Conservation (phyloP, 1,140 invertebrate genomes). For the Drosophila setifemur region DNA sequence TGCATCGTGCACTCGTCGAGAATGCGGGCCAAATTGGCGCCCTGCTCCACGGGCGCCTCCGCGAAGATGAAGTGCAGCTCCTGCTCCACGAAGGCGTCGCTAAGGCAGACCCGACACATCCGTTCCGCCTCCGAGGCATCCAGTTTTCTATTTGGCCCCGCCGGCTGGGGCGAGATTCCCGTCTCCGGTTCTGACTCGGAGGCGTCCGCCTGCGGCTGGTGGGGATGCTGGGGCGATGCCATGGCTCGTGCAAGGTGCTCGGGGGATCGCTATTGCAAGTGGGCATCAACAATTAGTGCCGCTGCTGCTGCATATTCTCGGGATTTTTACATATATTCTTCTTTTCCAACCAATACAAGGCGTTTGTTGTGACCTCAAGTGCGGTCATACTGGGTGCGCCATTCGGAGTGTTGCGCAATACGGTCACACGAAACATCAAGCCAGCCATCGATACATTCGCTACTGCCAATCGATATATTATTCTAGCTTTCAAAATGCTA, state of each 20-base stretch:
- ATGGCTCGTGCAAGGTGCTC: conserved; percentile 12
- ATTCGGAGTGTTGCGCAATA: neutral
- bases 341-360: conserved; percentile 19
- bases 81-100: conserved; percentile 36
- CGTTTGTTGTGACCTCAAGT: conserved; percentile 15
- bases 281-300: conserved; percentile 24
- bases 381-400: conserved; percentile 17
- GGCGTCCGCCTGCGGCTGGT: neutral
- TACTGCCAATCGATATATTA: too few relatives aligned
- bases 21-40: conserved; percentile 62
- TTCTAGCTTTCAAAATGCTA: too few relatives aligned
- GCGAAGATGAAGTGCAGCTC: conserved; percentile 70
- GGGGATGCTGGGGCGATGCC: conserved; percentile 14
- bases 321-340: conserved; percentile 8
- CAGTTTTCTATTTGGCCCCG: neutral
- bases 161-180: conserved; percentile 1
- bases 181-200: neutral
- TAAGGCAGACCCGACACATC: conserved; percentile 73
- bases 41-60: conserved; percentile 57
- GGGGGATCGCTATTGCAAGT: conserved; percentile 7
- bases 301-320: neutral
- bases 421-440: neutral
- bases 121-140: conserved; percentile 50
- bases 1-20: conserved; percentile 70
- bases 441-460: conserved; percentile 13